These are phyloP conservation scores for Meghimatium bilineatum DNA, from an alignment of 2,888 invertebrate species.

Conservation along the genomic window DNA sequence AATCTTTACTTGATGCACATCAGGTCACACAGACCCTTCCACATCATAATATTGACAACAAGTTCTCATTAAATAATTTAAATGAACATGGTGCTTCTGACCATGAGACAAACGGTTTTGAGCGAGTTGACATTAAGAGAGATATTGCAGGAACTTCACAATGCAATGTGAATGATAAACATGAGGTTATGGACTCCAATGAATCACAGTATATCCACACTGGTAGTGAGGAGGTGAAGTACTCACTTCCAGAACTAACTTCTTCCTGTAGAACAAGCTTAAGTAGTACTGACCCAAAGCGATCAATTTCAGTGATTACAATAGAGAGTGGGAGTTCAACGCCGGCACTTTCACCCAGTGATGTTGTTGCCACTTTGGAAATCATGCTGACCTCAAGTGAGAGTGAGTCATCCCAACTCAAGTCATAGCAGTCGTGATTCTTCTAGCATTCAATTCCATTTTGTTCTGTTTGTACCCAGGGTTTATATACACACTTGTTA, in stretches of 20 bases:
- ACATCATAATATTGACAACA: background rate
- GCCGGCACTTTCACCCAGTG: slow-evolving; percentile 21
- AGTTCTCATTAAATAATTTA: background rate
- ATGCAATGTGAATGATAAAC: background rate
- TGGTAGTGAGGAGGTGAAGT: background rate
- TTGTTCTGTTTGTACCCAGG: no score
- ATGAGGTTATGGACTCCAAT: background rate
- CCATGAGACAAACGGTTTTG: no score
- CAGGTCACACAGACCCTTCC: background rate
- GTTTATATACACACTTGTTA: no score
- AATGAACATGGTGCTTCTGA: background rate
- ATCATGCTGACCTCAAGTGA: slow-evolving; percentile 16
- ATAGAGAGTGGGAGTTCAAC: slow-evolving; percentile 19
- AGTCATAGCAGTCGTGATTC: slow-evolving; percentile 3
- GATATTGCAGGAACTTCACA: background rate
- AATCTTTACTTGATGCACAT: background rate
- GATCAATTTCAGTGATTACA: background rate
- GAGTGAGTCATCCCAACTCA: slow-evolving; percentile 16
- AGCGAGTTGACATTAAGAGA: background rate
- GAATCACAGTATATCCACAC: background rate
- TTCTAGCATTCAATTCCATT: no score
- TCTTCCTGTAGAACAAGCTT: slow-evolving; percentile 11
- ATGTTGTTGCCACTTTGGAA: background rate
- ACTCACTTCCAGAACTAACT: slow-evolving; percentile 24
- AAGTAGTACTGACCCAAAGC: background rate